Evolutionary conservation across 2,113 vertebrate species (phyloP).

Genomic region (Crotalus tigris): DNA sequence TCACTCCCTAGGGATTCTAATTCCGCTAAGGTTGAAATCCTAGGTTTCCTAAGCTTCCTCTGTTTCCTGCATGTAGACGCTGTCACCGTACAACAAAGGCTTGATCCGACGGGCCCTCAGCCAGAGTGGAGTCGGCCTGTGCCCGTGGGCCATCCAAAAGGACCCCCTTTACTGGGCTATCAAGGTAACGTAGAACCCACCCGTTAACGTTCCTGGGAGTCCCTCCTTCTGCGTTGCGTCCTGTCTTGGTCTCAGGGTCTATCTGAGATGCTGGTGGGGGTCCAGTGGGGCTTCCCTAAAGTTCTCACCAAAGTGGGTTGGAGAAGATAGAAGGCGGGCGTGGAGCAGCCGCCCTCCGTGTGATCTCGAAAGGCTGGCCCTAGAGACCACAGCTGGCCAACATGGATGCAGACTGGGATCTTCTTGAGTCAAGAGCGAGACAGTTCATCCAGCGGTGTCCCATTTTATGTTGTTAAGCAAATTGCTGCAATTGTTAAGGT

Average conservation of each 20-base stretch:
- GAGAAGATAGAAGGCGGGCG: neutral
- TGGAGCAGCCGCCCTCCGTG: neutral
- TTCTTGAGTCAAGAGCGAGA: neutral
- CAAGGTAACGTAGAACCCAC: slow-evolving; percentile 58
- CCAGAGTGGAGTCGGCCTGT: slow-evolving; percentile 83
- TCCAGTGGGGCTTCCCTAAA: neutral
- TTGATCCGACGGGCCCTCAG: slow-evolving; percentile 87
- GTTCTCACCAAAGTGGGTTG: neutral
- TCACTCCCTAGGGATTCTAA: neutral
- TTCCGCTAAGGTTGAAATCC: neutral
- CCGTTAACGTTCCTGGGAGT: no score
- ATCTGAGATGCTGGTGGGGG: neutral
- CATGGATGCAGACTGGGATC: neutral
- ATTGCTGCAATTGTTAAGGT: no score
- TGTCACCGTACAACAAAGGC: slow-evolving; percentile 87
- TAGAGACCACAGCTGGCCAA: neutral
- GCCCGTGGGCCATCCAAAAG: slow-evolving; percentile 83
- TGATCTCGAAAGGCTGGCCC: neutral
- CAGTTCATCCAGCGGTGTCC: no score
- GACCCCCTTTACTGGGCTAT: slow-evolving; percentile 77
- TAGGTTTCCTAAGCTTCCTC: neutral
- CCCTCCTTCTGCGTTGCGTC: neutral
- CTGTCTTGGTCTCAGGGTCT: neutral
- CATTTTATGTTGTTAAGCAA: no score
- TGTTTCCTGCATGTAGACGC: slow-evolving; percentile 61